phyloP scores from a whole-genome alignment of 2,113 vertebrate genomes.

The Zootoca vivipara region DNA sequence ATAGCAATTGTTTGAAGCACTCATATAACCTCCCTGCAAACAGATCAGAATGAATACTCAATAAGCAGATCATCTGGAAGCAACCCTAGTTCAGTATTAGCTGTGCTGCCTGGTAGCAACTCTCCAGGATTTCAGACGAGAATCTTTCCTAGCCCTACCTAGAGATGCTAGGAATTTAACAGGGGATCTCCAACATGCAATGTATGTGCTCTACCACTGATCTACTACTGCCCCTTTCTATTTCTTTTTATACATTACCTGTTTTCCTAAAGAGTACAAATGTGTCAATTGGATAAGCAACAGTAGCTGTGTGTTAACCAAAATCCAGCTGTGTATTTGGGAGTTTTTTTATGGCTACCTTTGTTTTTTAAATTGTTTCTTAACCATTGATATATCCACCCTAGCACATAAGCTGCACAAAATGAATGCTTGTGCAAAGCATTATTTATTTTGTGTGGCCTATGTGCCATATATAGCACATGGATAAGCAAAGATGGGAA shows the following conservation, averaged over 20 bases:
- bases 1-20: too few relatives aligned
- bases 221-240: too few relatives aligned
- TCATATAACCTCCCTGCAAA: too few relatives aligned
- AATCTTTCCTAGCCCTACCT: neutral
- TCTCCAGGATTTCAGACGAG: neutral
- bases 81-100: neutral
- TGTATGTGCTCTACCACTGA: too few relatives aligned
- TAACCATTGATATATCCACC: too few relatives aligned
- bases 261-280: neutral
- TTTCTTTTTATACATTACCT: neutral
- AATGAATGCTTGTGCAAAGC: neutral
- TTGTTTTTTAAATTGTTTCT: too few relatives aligned
- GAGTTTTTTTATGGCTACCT: too few relatives aligned
- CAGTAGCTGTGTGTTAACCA: rapidly evolving
- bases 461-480: neutral
- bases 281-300: rapidly evolving
- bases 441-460: neutral
- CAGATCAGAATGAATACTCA: too few relatives aligned
- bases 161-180: neutral
- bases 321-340: neutral
- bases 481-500: too few relatives aligned
- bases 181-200: neutral
- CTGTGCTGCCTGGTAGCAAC: neutral
- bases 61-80: neutral
- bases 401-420: too few relatives aligned